A percentile compares a stretch with the other conserved stretches of the same genome.
Evolutionary conservation across 2,797 vertebrate species (phyloP).

Genomic region (Falco naumanni): DNA sequence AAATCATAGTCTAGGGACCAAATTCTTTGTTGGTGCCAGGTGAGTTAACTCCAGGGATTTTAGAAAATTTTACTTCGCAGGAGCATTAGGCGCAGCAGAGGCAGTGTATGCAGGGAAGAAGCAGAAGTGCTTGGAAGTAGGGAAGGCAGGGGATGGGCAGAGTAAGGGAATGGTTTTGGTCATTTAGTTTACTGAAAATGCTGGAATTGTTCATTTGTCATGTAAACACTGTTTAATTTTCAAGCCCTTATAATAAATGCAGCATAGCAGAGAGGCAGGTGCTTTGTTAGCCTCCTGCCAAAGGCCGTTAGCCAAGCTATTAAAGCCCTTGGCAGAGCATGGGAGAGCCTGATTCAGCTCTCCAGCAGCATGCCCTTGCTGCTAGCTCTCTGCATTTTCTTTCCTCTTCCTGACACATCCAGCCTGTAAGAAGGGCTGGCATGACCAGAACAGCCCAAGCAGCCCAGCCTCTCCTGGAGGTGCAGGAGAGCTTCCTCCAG

Average conservation of each 20-base stretch:
- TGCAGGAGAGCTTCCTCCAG: accelerated
- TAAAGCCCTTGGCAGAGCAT: background rate
- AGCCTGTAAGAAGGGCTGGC: background rate
- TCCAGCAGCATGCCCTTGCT: background rate
- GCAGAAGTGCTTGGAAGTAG: background rate
- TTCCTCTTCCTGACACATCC: background rate
- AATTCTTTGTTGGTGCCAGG: background rate
- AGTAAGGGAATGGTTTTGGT: background rate
- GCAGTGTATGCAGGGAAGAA: background rate
- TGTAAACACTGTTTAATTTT: background rate
- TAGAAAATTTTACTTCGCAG: background rate
- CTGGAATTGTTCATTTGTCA: background rate
- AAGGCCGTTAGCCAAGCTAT: background rate
- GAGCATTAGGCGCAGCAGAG: background rate
- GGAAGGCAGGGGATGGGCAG: background rate
- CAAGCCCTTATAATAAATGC: background rate
- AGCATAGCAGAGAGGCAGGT: background rate
- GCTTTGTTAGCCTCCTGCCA: background rate
- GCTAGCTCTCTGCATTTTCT: background rate
- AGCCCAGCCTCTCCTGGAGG: background rate
- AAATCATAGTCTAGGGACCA: background rate
- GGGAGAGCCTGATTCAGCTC: background rate
- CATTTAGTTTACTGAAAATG: background rate
- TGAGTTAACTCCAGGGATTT: background rate
- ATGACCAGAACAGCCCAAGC: background rate